These are phyloP conservation scores for Drosophila buzzatii DNA, from an alignment of 2,888 invertebrate species.

Conservation along the genomic window DNA sequence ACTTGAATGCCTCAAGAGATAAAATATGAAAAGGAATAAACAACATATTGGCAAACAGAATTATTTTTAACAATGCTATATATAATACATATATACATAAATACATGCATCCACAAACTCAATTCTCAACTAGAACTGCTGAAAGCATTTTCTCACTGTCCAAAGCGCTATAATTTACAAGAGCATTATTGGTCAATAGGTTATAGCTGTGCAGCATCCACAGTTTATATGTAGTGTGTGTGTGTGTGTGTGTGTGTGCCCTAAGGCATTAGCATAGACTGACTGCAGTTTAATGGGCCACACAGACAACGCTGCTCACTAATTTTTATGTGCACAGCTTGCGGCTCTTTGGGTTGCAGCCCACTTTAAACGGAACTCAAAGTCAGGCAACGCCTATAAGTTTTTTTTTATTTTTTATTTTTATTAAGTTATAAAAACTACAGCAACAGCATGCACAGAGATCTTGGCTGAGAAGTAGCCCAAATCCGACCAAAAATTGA, in stretches of 20 bases:
- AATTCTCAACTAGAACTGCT: neutral
- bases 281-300: slow-evolving; percentile 65
- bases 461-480: slow-evolving; percentile 39
- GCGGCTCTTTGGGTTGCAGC: slow-evolving; percentile 46
- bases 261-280: slow-evolving; percentile 59
- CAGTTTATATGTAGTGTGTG: neutral
- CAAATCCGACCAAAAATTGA: slow-evolving; percentile 45
- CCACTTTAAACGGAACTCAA: slow-evolving; percentile 75
- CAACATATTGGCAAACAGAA: neutral
- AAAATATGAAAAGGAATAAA: neutral
- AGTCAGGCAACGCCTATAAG: slow-evolving; percentile 52
- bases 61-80: neutral
- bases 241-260: slow-evolving; percentile 26
- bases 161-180: slow-evolving; percentile 43
- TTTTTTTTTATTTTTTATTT: slow-evolving; percentile 27
- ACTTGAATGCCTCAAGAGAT: neutral
- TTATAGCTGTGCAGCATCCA: slow-evolving; percentile 39
- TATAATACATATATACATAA: neutral
- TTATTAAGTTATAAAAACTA: slow-evolving; percentile 76
- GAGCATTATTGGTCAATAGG: slow-evolving; percentile 59
- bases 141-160: slow-evolving; percentile 30
- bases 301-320: slow-evolving; percentile 57
- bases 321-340: slow-evolving; percentile 68
- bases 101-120: neutral
- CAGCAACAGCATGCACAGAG: slow-evolving; percentile 17